Evolutionary conservation across 2,113 vertebrate species (phyloP), one percentile per base, ranked within the genome.

Genomic region (Upupa epops): DNA sequence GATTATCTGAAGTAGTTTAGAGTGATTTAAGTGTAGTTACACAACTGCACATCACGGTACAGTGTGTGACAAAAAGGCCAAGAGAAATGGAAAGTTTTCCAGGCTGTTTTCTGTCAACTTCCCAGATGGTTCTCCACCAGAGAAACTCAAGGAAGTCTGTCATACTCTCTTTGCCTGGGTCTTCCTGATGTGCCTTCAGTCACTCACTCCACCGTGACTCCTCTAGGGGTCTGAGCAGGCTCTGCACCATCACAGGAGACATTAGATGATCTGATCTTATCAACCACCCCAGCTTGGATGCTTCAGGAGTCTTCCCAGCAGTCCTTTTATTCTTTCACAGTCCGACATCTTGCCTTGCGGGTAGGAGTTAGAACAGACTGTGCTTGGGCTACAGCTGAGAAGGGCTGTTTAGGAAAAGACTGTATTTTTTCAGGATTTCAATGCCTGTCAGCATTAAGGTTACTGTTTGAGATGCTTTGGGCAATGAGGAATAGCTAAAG

Each of bases 1-100:
- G 32, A 88, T 93, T 51, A 68, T 40, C 82, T 5, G 8, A 77
- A 34, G 61, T 42, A 90, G 49, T 96, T 96, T 77, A 82, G 76
- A 65, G 71, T 49, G 54, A 90, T 94, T 95, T 95, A 66, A 91
- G 63, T 32, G 52, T 74, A 73, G 86, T 64, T 94, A 88, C 88
- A 73, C 49, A 82, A 76, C 28, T 73, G 86, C 29, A 93, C 73
- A 71, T 83, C 45, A 31, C 22, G 29, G 32, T 51, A 34, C 21
- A 74, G 17, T 61, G 17, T 28, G 22, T 73, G 64, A 45, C 64
- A 84, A 90, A 83, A 34, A 71, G 54, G 5, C 34, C 25, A 37
- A 89, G 78, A 28, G 29, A 81, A 60, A 0, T 13, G 32, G 60
- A 59, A 87, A 65, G 25, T 90, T 93, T 89, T 46, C 48, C 9